These are phyloP conservation scores for Bombus ignitus DNA, from an alignment of 1,140 invertebrate genomes.

Conservation along the genomic window DNA sequence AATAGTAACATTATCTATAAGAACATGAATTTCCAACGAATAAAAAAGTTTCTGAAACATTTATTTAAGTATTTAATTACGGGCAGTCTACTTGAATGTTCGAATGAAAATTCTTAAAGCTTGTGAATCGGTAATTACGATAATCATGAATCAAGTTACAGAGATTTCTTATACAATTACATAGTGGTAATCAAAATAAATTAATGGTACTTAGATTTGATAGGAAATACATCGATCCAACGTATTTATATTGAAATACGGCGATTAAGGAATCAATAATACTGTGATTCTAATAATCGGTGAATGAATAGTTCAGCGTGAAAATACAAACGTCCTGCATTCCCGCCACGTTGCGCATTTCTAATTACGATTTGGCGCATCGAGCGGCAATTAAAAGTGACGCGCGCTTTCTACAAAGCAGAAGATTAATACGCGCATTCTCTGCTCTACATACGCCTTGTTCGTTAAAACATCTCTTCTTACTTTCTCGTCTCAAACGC, in stretches of 20 bases:
- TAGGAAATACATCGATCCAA: neutral
- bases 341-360: neutral
- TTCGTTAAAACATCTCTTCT: slow-evolving; percentile 16
- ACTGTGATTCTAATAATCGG: neutral
- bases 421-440: slow-evolving; percentile 31
- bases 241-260: neutral
- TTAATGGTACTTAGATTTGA: no score
- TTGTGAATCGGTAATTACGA: neutral
- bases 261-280: neutral
- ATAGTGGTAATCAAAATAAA: no score
- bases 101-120: neutral
- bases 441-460: slow-evolving; percentile 32
- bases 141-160: no score
- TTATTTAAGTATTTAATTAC: neutral
- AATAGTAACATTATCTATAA: neutral
- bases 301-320: neutral
- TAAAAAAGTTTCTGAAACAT: neutral
- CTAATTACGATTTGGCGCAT: slow-evolving; percentile 4
- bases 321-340: neutral
- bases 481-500: slow-evolving; percentile 9
- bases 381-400: slow-evolving; percentile 31
- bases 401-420: slow-evolving; percentile 15
- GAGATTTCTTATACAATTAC: no score
- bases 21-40: neutral
- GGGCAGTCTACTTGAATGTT: no score